phyloP scores from a whole-genome alignment of 2,888 invertebrate species.

The Hermaeophaga mercurialis region DNA sequence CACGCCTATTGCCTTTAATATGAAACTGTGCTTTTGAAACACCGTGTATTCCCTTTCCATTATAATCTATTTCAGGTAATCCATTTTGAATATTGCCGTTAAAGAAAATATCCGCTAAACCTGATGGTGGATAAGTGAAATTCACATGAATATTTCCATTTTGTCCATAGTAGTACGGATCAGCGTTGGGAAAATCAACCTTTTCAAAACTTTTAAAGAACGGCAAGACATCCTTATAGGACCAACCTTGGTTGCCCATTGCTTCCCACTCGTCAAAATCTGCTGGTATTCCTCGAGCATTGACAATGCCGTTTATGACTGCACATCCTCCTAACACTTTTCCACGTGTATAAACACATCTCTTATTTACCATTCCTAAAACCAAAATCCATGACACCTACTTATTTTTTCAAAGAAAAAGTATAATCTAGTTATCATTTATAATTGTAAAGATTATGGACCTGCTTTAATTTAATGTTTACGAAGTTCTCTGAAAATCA shows the following conservation, averaged over 20 bases:
- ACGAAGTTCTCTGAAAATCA: too few relatives aligned
- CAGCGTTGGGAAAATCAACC: conserved; percentile 8
- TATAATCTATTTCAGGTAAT: conserved; percentile 20
- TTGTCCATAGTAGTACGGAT: conserved; percentile 34
- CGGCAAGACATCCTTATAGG: conserved; percentile 68
- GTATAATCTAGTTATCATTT: too few relatives aligned
- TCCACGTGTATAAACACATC: conserved; percentile 64
- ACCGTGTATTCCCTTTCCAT: conserved; percentile 13
- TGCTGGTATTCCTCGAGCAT: conserved; percentile 72
- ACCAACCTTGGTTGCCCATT: conserved; percentile 73
- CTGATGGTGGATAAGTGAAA: conserved; percentile 9
- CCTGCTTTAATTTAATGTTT: too few relatives aligned
- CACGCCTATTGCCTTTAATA: conserved; percentile 16
- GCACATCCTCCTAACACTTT: conserved; percentile 77
- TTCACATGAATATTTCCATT: conserved; percentile 62
- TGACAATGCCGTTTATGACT: conserved; percentile 81
- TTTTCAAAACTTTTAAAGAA: conserved; percentile 78
- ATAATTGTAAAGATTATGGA: too few relatives aligned
- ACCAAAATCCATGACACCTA: too few relatives aligned
- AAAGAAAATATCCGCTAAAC: conserved; percentile 45
- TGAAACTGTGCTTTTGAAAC: conserved; percentile 25
- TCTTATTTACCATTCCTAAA: too few relatives aligned
- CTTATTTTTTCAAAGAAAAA: too few relatives aligned
- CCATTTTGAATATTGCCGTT: too few relatives aligned
- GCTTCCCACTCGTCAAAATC: conserved; percentile 72